These are phyloP conservation scores for Pseudolycoriella hygida DNA, from an alignment of 2,888 invertebrate genomes.

Conservation along the genomic window DNA sequence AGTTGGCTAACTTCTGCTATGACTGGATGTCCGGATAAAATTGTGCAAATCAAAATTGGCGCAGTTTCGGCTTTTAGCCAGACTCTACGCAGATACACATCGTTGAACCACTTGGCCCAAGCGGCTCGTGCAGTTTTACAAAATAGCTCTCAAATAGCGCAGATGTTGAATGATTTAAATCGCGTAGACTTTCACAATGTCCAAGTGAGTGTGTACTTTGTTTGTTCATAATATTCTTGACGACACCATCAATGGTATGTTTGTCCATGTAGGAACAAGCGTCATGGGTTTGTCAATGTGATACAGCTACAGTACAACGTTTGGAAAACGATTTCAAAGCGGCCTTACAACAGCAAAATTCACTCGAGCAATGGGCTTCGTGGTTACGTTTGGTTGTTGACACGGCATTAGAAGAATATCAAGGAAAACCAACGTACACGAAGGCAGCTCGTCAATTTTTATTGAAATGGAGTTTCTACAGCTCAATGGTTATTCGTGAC, in stretches of 20 bases:
- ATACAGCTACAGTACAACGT: conserved; percentile 57
- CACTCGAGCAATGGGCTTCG: conserved; percentile 91
- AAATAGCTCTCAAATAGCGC: conserved; percentile 84
- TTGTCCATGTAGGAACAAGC: conserved; percentile 42
- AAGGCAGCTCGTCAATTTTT: conserved; percentile 82
- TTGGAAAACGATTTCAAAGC: conserved; percentile 86
- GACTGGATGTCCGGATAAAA: conserved; percentile 63
- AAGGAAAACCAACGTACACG: conserved; percentile 64
- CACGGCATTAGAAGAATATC: conserved; percentile 73
- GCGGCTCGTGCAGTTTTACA: conserved; percentile 83
- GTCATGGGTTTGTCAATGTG: conserved; percentile 96
- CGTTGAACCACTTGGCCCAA: conserved; percentile 85
- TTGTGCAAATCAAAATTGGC: conserved; percentile 65
- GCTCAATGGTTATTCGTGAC: conserved; percentile 95
- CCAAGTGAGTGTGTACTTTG: conserved; percentile 40
- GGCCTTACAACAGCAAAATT: conserved; percentile 81
- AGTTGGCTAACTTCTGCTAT: conserved; percentile 74
- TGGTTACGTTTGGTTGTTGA: conserved; percentile 94
- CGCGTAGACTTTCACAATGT: conserved; percentile 97
- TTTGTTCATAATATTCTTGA: no score
- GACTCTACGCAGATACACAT: conserved; percentile 87
- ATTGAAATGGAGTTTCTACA: conserved; percentile 97
- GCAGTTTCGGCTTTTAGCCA: conserved; percentile 87
- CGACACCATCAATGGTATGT: background rate
- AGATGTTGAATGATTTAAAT: conserved; percentile 93